Percentiles rank a stretch among this genome's conserved stretches.
Conservation (phyloP, 2,113 vertebrate genomes). For the Prunella fulvescens region DNA sequence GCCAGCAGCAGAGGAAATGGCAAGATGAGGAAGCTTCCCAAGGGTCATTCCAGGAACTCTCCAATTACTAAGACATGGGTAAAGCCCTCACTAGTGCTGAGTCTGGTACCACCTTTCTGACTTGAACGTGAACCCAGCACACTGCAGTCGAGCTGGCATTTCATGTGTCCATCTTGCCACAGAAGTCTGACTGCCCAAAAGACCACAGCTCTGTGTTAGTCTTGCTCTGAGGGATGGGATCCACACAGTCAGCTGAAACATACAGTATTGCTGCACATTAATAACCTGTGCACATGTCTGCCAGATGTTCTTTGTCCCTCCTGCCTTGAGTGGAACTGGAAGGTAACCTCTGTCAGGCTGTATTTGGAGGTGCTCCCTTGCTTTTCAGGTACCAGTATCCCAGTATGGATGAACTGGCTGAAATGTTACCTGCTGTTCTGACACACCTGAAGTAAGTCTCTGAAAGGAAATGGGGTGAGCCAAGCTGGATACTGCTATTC, state of each 20-base stretch:
- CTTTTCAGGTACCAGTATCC: conserved; percentile 90
- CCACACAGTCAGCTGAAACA: neutral
- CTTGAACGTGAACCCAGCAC: neutral
- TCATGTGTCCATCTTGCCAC: neutral
- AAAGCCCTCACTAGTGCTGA: neutral
- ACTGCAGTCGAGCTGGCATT: neutral
- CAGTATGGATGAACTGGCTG: conserved; percentile 91
- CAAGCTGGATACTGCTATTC: neutral
- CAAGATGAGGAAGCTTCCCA: neutral
- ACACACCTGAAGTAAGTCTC: conserved; percentile 86
- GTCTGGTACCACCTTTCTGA: neutral
- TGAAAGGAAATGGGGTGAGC: neutral
- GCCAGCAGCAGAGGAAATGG: neutral
- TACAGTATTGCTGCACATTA: neutral
- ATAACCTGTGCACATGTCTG: neutral
- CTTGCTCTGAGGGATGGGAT: neutral
- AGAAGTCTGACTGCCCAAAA: neutral
- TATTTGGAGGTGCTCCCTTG: neutral
- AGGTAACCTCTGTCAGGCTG: neutral
- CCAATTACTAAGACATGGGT: neutral
- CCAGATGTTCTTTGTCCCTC: neutral
- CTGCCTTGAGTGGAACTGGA: neutral
- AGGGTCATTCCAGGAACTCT: neutral
- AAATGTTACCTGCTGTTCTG: conserved; percentile 90
- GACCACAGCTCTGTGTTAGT: neutral